Evolutionary conservation across 2,797 vertebrate species (phyloP).

Genomic region (Coendou prehensilis): DNA sequence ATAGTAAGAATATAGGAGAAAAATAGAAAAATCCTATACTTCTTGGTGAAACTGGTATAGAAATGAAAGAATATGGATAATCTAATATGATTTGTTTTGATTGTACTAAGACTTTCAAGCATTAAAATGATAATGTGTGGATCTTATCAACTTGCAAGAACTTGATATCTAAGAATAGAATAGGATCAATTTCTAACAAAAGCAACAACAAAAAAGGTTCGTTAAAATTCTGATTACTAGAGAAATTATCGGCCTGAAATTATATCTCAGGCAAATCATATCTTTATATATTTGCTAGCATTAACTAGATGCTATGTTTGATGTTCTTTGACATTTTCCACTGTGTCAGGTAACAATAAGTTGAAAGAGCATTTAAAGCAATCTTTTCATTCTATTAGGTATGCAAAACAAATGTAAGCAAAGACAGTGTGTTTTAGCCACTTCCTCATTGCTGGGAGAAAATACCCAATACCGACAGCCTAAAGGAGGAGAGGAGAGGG

Average conservation of each 20-base stretch:
- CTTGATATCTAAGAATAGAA: not conserved
- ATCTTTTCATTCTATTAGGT: not conserved
- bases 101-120: not conserved
- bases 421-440: not conserved
- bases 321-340: constrained; percentile 3
- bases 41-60: not conserved
- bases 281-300: not conserved
- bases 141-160: not conserved
- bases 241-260: not conserved
- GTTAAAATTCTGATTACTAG: not conserved
- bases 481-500: not conserved
- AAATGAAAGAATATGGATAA: not conserved
- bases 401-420: not conserved
- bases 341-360: not conserved
- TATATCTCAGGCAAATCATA: not conserved
- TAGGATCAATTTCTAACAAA: not conserved
- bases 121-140: not conserved
- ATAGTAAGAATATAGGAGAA: not conserved
- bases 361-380: constrained; percentile 19
- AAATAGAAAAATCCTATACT: not conserved
- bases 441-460: not conserved
- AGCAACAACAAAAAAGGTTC: not conserved
- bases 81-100: not conserved
- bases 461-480: not conserved
- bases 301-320: not conserved